These are phyloP conservation scores for Himalopsyche tibetana DNA, from an alignment of 2,888 invertebrate species.

Conservation along the genomic window DNA sequence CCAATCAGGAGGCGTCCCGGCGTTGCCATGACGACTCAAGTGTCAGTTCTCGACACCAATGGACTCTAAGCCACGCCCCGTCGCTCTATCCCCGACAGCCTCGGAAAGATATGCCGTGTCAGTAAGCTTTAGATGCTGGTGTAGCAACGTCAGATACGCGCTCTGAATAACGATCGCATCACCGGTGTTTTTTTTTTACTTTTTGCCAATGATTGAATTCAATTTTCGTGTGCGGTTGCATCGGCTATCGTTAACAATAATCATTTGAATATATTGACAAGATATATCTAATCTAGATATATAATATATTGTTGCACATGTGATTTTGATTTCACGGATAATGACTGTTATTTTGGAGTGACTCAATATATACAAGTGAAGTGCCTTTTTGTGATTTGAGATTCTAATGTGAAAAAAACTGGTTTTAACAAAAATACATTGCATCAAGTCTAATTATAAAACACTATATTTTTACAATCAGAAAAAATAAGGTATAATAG, in stretches of 20 bases:
- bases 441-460: not conserved
- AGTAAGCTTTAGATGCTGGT: constrained; percentile 42
- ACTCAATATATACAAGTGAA: constrained; percentile 7
- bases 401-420: not conserved
- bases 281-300: too few species aligned
- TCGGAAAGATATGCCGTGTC: constrained; percentile 36
- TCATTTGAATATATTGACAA: not conserved
- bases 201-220: constrained; percentile 13
- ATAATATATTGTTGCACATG: not conserved
- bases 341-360: not conserved
- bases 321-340: not conserved
- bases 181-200: constrained; percentile 1
- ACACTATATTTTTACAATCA: too few species aligned
- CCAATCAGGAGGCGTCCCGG: constrained; percentile 67
- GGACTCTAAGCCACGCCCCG: constrained; percentile 66
- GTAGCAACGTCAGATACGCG: constrained; percentile 18
- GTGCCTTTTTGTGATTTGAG: constrained; percentile 24
- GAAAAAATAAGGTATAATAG: too few species aligned
- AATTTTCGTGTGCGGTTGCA: not conserved
- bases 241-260: not conserved
- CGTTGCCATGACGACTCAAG: constrained; percentile 65
- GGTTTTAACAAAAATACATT: not conserved
- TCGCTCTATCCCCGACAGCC: constrained; percentile 35
- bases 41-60: constrained; percentile 67
- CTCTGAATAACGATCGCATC: constrained; percentile 23